Evolutionary conservation across 1,140 invertebrate species (phyloP), one percentile per base, ranked within the genome.

Genomic region (Anastrepha ludens): DNA sequence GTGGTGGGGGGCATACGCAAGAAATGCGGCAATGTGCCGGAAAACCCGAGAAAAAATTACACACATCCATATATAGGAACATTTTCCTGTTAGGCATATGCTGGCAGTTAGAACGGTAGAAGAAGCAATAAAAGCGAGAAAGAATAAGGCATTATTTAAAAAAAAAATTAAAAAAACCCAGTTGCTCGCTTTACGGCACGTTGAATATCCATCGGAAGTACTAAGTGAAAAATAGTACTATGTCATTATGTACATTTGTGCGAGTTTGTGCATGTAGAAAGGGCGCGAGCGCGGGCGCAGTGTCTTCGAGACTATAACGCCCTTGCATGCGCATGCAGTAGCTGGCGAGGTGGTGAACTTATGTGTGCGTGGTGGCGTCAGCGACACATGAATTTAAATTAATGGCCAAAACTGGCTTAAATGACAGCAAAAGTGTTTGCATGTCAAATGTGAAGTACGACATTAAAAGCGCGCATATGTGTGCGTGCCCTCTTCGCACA

Each of bases 351-450:
- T 15, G 41, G 41, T 17, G 67, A n/a, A 4, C 70, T 67, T 8
- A 6, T 67, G 64, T 67, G 70, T 47, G 47, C 17, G 74, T 55
- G 74, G 74, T 81, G 47, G 9, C 74, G 47, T 81, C 47, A 81
- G 44, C 11, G 85, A 60, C 85, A 60, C 85, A 86, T 86, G 85
- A 86, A 86, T 87, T 87, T 70, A 87, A 87, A 87, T 87, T 87
- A 87, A 87, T 87, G 86, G 86, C 65, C 86, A 70, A 87, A 65
- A 70, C 86, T 87, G 86, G 86, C 86, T 85, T 65, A 87, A 87
- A 87, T 85, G 87, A 87, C 87, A 87, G 87, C 87, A 64, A 85
- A 87, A 87, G 87, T 87, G 87, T 87, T 87, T 85, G 70, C 74
- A 78, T 78, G 64, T 78, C 87, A 87, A 87, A 87, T 87, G 87